Percentiles rank a stretch among this genome's conserved stretches.
These are phyloP conservation scores for Cephus cinctus DNA, from an alignment of 1,140 invertebrate species.

Conservation along the genomic window DNA sequence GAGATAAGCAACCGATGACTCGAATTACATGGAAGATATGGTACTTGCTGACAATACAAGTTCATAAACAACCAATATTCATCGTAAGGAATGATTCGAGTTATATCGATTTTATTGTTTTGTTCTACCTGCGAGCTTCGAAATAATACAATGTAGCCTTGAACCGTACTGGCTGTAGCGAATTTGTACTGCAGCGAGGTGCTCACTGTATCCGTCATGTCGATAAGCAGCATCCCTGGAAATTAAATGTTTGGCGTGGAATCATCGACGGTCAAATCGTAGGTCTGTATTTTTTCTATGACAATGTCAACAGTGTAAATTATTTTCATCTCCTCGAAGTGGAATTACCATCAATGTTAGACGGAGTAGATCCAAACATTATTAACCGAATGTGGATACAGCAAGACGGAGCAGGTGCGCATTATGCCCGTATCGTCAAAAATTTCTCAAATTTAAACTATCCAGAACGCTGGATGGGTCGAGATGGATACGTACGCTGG, in stretches of 20 bases:
- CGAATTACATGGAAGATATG: too few relatives aligned
- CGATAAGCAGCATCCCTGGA: constrained; percentile 20
- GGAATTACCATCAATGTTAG: constrained; percentile 20
- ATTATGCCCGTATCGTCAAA: constrained; percentile 13
- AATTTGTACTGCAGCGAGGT: too few relatives aligned
- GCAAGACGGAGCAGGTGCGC: constrained; percentile 25
- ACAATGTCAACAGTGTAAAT: constrained; percentile 6
- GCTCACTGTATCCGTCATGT: too few relatives aligned
- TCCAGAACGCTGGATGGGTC: constrained; percentile 16
- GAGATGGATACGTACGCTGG: constrained; percentile 18
- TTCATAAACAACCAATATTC: too few relatives aligned
- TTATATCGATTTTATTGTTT: too few relatives aligned
- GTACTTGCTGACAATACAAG: too few relatives aligned
- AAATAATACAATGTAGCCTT: too few relatives aligned
- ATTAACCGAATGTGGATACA: constrained; percentile 28
- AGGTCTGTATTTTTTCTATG: constrained; percentile 23
- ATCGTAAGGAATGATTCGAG: too few relatives aligned
- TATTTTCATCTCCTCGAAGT: constrained; percentile 20
- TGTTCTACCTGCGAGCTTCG: too few relatives aligned
- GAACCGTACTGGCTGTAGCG: too few relatives aligned
- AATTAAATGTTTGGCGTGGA: constrained; percentile 24
- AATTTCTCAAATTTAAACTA: constrained; percentile 15
- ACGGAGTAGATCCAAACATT: constrained; percentile 18
- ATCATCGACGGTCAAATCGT: constrained; percentile 19
- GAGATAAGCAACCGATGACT: too few relatives aligned